These are phyloP conservation scores for Liopterus haemorrhoidalis DNA, from an alignment of 2,888 invertebrate genomes.

Conservation along the genomic window DNA sequence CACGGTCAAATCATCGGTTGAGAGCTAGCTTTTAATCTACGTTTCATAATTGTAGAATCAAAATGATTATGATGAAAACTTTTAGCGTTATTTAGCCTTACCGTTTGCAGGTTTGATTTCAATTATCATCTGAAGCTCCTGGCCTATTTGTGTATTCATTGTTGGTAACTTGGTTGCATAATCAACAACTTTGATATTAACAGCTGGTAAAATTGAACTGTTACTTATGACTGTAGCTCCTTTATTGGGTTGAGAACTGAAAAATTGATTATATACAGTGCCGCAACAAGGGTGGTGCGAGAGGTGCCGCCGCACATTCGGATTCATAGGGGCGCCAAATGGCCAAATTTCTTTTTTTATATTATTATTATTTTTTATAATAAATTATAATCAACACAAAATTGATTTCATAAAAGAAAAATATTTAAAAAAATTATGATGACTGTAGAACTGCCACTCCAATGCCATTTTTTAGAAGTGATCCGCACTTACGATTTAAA, in stretches of 20 bases:
- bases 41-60: neutral
- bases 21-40: neutral
- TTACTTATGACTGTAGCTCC: slow-evolving; percentile 50
- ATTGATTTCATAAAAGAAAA: no score
- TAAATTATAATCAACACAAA: no score
- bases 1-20: no score
- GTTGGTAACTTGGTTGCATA: slow-evolving; percentile 52
- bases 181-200: slow-evolving; percentile 56
- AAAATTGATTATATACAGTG: slow-evolving; percentile 20
- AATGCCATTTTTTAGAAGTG: no score
- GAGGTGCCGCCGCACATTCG: no score
- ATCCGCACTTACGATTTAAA: no score
- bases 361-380: neutral
- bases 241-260: slow-evolving; percentile 44
- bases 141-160: slow-evolving; percentile 61
- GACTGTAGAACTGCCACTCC: no score
- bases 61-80: neutral
- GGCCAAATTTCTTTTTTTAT: no score
- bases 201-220: slow-evolving; percentile 47
- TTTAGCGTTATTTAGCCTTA: slow-evolving; percentile 33
- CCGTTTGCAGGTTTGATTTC: slow-evolving; percentile 53
- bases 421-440: no score
- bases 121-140: slow-evolving; percentile 59
- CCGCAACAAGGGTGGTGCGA: no score
- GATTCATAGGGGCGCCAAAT: no score